Base-by-base conservation (phyloP, 2,113 vertebrate species). In the Spheniscus mendiculus region DNA sequence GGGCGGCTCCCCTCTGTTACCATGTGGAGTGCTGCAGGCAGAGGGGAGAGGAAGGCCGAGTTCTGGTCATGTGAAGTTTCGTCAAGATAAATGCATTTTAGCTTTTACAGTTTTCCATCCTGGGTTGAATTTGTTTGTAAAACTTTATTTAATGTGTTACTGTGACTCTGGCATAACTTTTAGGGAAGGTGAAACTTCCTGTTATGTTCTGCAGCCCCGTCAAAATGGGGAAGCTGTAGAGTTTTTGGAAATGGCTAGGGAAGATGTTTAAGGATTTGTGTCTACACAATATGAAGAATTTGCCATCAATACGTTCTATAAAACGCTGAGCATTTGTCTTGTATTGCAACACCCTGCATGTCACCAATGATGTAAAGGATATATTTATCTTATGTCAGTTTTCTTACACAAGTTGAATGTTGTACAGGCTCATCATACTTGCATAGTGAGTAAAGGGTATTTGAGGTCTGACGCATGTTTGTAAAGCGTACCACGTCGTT, bases 341-440 rank as follows among this genome's bases (percentile, higher is more conserved):
- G 5, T 45, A 10, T 47, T 2, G 1, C 56, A 34, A 12, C 44
- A 34, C 11, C 2, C 5, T n/a, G 13, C 4, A 0, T 10, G 15
- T 30, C 19, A 23, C n/a, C 1, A 0, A 0, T 45, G 19, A 32
- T 27, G 10, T 49, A 34, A 50, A 56, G 5, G 23, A 9, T 56
- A 1, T 66, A 23, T 63, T 49, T 77, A 23, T 52, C 0, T 0
- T 71, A 3, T 21, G 23, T 86, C 40, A 23, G 11, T 22, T 47
- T 70, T 45, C 9, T 5, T 63, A 32, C 11, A 29, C 18, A 34
- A 61, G 15, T 10, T 59, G 20, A 30, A 9, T 15, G 6, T 62
- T 87, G 22, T 61, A 26, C 27, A 62, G n/a, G 21, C 59, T 78
- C 26, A 11, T 62, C 83, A 29, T 73, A 21, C 49, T 65, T 69